Evolutionary conservation across 2,888 invertebrate genomes (phyloP).

Genomic region (Eilema caniola): DNA sequence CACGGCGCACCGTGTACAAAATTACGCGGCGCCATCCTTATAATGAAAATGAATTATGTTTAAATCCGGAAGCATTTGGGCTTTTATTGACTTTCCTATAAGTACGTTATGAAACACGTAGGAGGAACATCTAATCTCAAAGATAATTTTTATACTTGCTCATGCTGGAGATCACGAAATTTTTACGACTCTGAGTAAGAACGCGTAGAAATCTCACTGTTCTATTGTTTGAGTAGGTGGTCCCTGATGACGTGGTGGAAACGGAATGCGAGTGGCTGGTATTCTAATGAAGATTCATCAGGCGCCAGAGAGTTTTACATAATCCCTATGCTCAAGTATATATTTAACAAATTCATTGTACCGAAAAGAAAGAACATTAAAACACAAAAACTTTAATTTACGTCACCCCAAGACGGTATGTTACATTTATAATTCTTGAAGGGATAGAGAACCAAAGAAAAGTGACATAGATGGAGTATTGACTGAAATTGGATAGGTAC

Average conservation of each 20-base stretch:
- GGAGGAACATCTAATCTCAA: not conserved
- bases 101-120: not conserved
- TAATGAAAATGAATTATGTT: slow-evolving; percentile 20
- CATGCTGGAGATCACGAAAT: not conserved
- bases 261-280: too few species aligned
- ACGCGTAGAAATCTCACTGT: not conserved
- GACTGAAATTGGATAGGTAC: not conserved
- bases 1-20: not conserved
- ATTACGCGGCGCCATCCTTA: slow-evolving; percentile 2
- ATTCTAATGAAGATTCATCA: too few species aligned
- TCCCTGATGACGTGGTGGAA: too few species aligned
- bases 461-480: not conserved
- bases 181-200: not conserved
- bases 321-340: too few species aligned
- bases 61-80: slow-evolving; percentile 8
- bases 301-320: too few species aligned
- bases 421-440: not conserved
- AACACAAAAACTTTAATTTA: too few species aligned
- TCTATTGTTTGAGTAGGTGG: too few species aligned
- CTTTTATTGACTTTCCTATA: not conserved
- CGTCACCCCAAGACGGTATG: too few species aligned
- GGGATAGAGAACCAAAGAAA: not conserved
- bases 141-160: not conserved
- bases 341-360: too few species aligned
- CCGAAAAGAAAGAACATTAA: too few species aligned